Base-by-base conservation (phyloP, 2,113 vertebrate species). In the Esox niger region DNA sequence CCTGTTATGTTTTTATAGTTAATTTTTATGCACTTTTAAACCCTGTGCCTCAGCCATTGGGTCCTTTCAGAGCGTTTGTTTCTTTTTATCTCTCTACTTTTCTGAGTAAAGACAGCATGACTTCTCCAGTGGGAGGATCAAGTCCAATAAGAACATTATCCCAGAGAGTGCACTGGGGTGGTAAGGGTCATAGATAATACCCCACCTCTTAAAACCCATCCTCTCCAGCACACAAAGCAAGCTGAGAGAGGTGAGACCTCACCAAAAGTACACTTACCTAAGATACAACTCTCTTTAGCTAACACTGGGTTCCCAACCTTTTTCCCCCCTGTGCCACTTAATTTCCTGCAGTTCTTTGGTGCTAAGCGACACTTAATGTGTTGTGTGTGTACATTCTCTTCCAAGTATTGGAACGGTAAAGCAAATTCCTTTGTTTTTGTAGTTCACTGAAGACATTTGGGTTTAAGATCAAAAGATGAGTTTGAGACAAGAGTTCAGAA, bases 121-220 rank as follows among this genome's bases (percentile, higher is more conserved):
- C 89, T 90, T 89, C 84, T 87, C 85, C 85, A 87, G 87, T 86
- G 77, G 69, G 82, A 88, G 90, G 89, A 91, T 90, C 88, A 86
- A 84, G 83, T 84, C 89, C 90, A 91, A 89, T 91, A 91, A 91
- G 90, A 92, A 91, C 90, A 90, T 91, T 91, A 92, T 90, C 91
- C 91, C 88, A 86, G 81, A 84, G 86, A 90, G 89, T 88, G 90
- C 88, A 90, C 80, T 86, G 84, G 88, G 87, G 88, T 90, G 90
- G 88, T 87, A 90, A 86, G 89, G 88, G 80, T 82, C 82, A 82
- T 79, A 88, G 83, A 89, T 90, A 90, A 90, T 88, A 88, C 88
- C 85, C 84, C 84, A 83, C 87, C 80, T 86, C 80, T 87, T 82
- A 84, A 88, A n/a, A 89, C 85, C 86, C 76, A 83, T 69, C 81